Percentiles rank a stretch among this genome's conserved stretches.
phyloP scores from a whole-genome alignment of 2,113 vertebrate genomes.

The Cyprinodon brontotheroides region DNA sequence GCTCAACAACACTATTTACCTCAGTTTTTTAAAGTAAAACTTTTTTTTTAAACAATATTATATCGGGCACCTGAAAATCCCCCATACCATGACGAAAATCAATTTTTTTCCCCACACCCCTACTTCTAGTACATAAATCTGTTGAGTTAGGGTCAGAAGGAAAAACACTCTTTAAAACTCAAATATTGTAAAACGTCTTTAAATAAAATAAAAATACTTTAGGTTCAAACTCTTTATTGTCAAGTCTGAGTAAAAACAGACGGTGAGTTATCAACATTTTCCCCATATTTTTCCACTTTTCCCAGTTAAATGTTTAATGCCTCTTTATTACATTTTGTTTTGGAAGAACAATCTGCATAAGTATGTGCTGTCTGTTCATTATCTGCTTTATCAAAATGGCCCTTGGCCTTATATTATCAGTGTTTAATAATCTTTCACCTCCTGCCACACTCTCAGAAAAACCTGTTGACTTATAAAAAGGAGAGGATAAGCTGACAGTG shows the following conservation, averaged over 20 bases:
- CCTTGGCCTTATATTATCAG: not conserved
- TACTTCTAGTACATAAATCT: not conserved
- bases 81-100: too few species aligned
- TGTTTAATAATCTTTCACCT: not conserved
- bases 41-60: too few species aligned
- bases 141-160: too few species aligned
- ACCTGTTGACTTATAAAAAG: not conserved
- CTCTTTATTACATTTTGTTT: not conserved
- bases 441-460: not conserved
- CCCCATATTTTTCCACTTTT: not conserved
- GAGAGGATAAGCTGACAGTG: not conserved
- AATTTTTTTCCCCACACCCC: too few species aligned
- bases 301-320: not conserved
- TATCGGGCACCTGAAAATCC: too few species aligned
- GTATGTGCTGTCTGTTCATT: not conserved
- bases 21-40: too few species aligned
- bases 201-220: not conserved
- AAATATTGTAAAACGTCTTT: not conserved
- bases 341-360: not conserved
- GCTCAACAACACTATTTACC: too few species aligned
- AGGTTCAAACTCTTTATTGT: not conserved
- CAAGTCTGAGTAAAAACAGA: not conserved
- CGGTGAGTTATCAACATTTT: not conserved
- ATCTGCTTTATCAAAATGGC: not conserved
- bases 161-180: not conserved